These are phyloP conservation scores for Semicossyphus pulcher DNA, from an alignment of 2,113 vertebrate genomes.

Conservation along the genomic window DNA sequence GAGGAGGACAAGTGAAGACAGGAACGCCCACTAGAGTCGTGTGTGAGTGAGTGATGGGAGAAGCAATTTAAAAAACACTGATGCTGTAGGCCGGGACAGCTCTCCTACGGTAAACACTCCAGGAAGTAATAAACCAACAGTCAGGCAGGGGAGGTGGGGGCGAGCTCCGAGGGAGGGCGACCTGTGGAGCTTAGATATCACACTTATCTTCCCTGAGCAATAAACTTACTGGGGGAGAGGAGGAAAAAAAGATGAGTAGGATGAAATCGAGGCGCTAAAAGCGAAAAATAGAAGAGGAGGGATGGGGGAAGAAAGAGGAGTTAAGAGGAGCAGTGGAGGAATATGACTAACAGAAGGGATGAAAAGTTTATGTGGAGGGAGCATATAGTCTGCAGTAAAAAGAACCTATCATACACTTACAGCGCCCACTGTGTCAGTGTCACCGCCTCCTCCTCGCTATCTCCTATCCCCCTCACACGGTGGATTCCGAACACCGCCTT, in stretches of 20 bases:
- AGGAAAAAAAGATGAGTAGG: constrained; percentile 30
- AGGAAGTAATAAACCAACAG: constrained; percentile 62
- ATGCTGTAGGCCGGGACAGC: constrained; percentile 24
- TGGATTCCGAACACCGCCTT: background rate
- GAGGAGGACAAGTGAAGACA: constrained; percentile 38
- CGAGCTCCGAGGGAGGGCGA: constrained; percentile 15
- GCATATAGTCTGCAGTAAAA: constrained; percentile 38
- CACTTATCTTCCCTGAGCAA: constrained; percentile 50
- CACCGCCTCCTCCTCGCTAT: constrained; percentile 23
- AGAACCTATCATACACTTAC: constrained; percentile 33
- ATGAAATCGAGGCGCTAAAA: constrained; percentile 52
- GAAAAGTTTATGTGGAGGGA: constrained; percentile 46
- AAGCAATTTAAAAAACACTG: constrained; percentile 59
- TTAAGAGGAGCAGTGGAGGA: constrained; percentile 42
- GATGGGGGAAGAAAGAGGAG: constrained; percentile 12
- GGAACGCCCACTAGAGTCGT: constrained; percentile 15
- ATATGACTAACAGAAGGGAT: constrained; percentile 60
- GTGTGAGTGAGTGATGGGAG: constrained; percentile 60
- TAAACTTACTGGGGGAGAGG: constrained; percentile 45
- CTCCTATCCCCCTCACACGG: constrained; percentile 6
- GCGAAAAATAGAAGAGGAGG: constrained; percentile 19
- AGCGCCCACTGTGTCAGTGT: constrained; percentile 47
- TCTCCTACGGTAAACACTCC: constrained; percentile 55
- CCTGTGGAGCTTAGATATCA: constrained; percentile 63
- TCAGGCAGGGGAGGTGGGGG: constrained; percentile 26